A percentile compares a stretch with the other conserved stretches of the same genome.
phyloP scores from a whole-genome alignment of 2,888 invertebrate genomes.

The Drosophila leonis region DNA sequence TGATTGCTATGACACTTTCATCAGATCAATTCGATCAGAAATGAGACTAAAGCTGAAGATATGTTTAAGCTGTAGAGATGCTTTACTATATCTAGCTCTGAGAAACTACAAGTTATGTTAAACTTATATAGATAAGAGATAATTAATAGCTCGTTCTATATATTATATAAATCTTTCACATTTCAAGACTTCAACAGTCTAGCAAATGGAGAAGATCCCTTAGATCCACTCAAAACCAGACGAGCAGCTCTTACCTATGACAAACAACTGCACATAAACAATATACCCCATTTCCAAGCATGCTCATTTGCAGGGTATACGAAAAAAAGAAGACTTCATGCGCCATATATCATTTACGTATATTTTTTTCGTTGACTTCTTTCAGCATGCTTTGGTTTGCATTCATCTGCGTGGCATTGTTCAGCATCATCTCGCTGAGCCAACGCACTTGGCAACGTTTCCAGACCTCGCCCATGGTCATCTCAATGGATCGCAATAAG shows the following conservation, averaged over 20 bases:
- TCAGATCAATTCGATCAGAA: neutral
- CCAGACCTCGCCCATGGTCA: slow-evolving; percentile 90
- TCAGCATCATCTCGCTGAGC: slow-evolving; percentile 87
- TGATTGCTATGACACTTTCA: neutral
- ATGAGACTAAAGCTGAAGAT: neutral
- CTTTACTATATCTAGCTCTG: no score
- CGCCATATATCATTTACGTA: slow-evolving; percentile 57
- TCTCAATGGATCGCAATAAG: slow-evolving; percentile 91
- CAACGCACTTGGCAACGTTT: slow-evolving; percentile 88
- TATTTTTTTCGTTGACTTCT: slow-evolving; percentile 11
- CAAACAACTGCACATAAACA: neutral
- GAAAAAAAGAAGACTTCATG: neutral
- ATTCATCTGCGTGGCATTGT: slow-evolving; percentile 87
- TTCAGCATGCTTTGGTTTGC: slow-evolving; percentile 87
- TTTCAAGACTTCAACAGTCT: neutral
- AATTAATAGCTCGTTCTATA: neutral
- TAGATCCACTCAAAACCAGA: neutral
- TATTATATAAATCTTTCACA: neutral
- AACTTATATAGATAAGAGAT: no score
- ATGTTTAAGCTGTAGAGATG: neutral
- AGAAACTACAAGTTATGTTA: no score
- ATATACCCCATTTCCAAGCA: neutral
- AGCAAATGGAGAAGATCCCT: neutral
- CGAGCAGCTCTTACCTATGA: neutral
- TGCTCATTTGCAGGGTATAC: neutral